A percentile compares a stretch with the other conserved stretches of the same genome.
phyloP scores from a whole-genome alignment of 2,113 vertebrate species.

The Corythoichthys haematopterus region DNA sequence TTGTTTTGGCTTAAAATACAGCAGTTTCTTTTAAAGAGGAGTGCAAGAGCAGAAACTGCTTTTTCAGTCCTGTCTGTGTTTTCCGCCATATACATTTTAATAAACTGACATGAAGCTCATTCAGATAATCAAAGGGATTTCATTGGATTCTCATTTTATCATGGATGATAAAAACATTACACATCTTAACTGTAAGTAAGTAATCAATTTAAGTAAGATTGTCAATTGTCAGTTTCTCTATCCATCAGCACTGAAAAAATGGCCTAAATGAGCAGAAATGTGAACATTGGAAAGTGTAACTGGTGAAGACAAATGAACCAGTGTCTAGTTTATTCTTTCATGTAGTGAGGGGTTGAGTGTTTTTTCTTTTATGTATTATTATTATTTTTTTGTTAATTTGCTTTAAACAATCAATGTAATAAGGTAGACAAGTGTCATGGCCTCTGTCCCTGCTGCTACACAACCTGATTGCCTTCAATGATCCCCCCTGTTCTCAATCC shows the following conservation, averaged over 20 bases:
- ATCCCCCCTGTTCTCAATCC: no score
- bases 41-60: no score
- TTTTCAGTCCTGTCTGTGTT: no score
- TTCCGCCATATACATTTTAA: no score
- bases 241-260: slow-evolving; percentile 19
- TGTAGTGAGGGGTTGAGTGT: neutral
- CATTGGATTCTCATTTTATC: slow-evolving; percentile 53
- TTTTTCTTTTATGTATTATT: neutral
- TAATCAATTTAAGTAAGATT: slow-evolving; percentile 43
- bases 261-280: slow-evolving; percentile 35
- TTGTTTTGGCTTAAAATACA: no score
- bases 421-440: no score
- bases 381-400: no score
- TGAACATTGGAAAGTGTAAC: slow-evolving; percentile 29
- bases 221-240: slow-evolving; percentile 3
- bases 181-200: no score
- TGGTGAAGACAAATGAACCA: neutral
- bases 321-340: neutral
- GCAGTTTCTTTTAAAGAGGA: no score
- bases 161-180: slow-evolving; percentile 42
- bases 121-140: slow-evolving; percentile 41
- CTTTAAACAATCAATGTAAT: neutral
- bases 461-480: no score
- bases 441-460: no score
- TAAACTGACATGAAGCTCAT: slow-evolving; percentile 8